These are phyloP conservation scores for Siniperca chuatsi DNA, from an alignment of 2,113 vertebrate genomes.

Conservation along the genomic window DNA sequence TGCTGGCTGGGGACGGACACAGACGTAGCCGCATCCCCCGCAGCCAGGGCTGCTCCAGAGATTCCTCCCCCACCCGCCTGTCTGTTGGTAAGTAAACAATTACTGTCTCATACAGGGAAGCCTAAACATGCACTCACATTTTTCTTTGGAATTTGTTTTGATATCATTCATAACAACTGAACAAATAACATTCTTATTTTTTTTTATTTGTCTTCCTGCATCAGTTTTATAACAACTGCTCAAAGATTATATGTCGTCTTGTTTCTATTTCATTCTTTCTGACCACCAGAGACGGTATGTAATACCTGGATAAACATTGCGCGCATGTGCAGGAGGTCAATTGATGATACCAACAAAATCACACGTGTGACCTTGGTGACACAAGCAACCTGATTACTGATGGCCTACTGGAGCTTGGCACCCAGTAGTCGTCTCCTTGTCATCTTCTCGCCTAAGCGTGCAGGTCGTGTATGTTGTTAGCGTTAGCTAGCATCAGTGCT, in stretches of 20 bases:
- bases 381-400: too few relatives aligned
- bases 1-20: constrained; percentile 86
- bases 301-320: too few relatives aligned
- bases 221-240: not conserved
- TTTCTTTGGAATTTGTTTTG: not conserved
- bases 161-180: not conserved
- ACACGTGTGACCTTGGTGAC: too few relatives aligned
- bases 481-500: too few relatives aligned
- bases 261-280: not conserved
- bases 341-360: too few relatives aligned
- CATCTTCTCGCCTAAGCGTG: too few relatives aligned
- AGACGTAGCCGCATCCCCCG: constrained; percentile 96
- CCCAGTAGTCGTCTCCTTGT: too few relatives aligned
- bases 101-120: not conserved
- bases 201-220: not conserved
- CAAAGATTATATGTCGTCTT: not conserved
- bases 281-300: too few relatives aligned
- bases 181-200: not conserved
- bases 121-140: not conserved
- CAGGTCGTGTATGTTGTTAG: too few relatives aligned
- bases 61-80: constrained; percentile 94
- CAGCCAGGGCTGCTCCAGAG: constrained; percentile 97
- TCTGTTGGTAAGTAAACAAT: constrained; percentile 90
- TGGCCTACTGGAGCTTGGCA: too few relatives aligned
- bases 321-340: too few relatives aligned